Percentiles rank a stretch among this genome's conserved stretches.
Evolutionary conservation across 2,797 vertebrate genomes (phyloP).

Genomic region (Pyrocephalus nanus): DNA sequence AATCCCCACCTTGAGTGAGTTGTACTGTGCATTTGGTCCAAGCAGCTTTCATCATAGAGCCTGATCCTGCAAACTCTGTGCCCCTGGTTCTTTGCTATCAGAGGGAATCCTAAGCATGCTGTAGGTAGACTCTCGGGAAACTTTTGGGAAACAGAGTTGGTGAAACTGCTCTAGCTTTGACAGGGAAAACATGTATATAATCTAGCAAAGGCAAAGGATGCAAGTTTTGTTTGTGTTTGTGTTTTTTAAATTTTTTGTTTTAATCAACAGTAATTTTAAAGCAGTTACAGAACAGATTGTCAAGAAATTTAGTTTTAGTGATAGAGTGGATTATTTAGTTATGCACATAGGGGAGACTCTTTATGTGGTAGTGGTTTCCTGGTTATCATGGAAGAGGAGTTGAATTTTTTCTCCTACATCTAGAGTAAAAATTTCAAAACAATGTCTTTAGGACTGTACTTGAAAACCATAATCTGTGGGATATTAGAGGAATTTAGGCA

Average conservation of each 20-base stretch:
- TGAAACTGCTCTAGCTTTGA: background rate
- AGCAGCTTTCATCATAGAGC: background rate
- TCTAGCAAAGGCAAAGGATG: background rate
- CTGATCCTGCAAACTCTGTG: background rate
- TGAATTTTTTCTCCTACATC: background rate
- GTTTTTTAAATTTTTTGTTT: background rate
- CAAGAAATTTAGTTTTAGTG: background rate
- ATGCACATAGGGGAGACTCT: accelerated
- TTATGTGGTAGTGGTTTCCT: background rate
- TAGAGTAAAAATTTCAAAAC: background rate
- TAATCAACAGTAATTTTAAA: background rate
- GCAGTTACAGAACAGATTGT: background rate
- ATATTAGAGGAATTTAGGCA: background rate
- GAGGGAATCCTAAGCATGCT: accelerated
- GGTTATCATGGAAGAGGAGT: background rate
- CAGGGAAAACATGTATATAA: accelerated
- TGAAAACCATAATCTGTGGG: background rate
- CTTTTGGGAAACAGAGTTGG: background rate
- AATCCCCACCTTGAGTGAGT: accelerated
- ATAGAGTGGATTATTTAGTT: background rate
- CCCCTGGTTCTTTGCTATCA: background rate
- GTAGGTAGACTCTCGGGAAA: background rate
- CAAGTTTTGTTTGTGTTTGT: background rate
- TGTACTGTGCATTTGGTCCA: background rate
- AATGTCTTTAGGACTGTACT: background rate